Evolutionary conservation across 2,888 invertebrate genomes (phyloP).

Genomic region (Sepiola atlantica): DNA sequence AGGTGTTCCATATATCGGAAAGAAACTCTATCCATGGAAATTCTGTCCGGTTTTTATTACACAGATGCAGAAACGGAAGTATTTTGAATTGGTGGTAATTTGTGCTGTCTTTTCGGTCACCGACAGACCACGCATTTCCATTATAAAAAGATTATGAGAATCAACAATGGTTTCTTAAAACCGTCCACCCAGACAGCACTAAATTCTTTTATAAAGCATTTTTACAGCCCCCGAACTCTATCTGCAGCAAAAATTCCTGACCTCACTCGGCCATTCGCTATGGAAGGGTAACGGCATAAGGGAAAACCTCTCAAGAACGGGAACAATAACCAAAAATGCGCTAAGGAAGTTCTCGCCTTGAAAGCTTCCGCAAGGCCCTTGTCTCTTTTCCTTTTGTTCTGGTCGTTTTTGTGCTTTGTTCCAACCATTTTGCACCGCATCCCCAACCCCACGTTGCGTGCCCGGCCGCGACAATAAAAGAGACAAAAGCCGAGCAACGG

Average conservation of each 20-base stretch:
- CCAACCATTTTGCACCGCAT: neutral
- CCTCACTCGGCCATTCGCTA: neutral
- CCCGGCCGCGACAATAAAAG: neutral
- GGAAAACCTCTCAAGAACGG: neutral
- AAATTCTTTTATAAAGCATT: neutral
- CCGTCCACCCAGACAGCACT: neutral
- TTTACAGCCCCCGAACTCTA: neutral
- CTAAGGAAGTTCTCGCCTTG: neutral
- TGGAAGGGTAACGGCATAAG: neutral
- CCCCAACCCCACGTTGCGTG: neutral
- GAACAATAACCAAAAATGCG: neutral
- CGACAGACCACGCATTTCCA: too few species aligned
- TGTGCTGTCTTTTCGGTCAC: too few species aligned
- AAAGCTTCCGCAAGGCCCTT: slow-evolving; percentile 1
- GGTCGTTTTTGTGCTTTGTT: neutral
- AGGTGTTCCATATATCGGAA: too few species aligned
- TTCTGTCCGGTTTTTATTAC: too few species aligned
- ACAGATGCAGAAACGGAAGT: too few species aligned
- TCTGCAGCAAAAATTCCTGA: neutral
- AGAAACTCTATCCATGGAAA: too few species aligned
- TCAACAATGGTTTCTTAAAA: too few species aligned
- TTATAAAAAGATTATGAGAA: too few species aligned
- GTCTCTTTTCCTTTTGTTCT: slow-evolving; percentile 8
- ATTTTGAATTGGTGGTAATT: too few species aligned
- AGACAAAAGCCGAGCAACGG: slow-evolving; percentile 18